Percentiles rank a stretch among this genome's conserved stretches.
Conservation (phyloP, 2,113 vertebrate genomes). For the Carettochelys insculpta region DNA sequence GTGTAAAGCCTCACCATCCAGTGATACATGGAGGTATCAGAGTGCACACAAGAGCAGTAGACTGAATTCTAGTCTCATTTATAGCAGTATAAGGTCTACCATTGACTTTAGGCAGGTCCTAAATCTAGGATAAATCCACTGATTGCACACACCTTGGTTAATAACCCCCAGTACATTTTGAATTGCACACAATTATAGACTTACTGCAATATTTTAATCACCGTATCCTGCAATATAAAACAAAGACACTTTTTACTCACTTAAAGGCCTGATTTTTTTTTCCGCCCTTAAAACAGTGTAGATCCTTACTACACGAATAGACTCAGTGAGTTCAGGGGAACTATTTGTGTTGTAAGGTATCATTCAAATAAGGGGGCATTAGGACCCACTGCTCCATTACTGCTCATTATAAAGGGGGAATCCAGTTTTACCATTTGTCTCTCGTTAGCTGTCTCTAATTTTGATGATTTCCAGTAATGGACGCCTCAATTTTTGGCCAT, state of each 20-base stretch:
- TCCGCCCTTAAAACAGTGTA: background rate
- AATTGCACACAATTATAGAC: background rate
- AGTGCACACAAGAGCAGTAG: background rate
- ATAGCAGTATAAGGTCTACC: background rate
- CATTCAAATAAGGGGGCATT: background rate
- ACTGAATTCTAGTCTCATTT: background rate
- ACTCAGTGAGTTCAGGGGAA: background rate
- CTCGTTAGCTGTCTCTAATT: background rate
- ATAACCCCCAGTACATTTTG: background rate
- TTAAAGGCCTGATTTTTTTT: rapidly evolving
- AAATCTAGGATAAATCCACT: background rate
- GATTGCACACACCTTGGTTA: background rate
- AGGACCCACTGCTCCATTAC: background rate
- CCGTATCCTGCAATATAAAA: background rate
- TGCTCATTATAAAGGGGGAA: background rate
- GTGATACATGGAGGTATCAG: background rate
- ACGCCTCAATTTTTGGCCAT: background rate
- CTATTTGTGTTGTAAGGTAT: background rate
- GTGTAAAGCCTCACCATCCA: background rate
- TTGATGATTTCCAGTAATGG: background rate
- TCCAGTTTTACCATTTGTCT: background rate
- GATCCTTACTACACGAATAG: background rate
- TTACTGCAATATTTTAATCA: background rate
- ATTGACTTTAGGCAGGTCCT: background rate
- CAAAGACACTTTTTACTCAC: background rate